Conservation (phyloP, 2,797 vertebrate genomes). For the Falco berigora region DNA sequence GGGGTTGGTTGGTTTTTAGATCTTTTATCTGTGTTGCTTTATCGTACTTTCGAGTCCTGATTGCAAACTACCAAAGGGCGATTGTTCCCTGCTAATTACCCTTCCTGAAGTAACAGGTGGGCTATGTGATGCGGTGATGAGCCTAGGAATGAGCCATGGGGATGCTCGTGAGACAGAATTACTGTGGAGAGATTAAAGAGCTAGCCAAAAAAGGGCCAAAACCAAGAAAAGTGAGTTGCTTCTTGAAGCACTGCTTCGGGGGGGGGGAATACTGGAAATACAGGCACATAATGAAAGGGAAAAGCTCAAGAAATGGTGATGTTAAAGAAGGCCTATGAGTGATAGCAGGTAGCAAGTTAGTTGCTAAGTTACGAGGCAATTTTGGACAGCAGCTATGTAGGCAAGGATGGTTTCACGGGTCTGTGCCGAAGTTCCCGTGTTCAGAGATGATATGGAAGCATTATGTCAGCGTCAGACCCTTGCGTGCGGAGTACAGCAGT, state of each 20-base stretch:
- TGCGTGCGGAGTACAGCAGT: neutral
- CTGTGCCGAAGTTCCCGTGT: neutral
- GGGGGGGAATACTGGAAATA: neutral
- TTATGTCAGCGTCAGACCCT: neutral
- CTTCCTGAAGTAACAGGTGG: neutral
- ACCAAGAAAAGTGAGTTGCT: neutral
- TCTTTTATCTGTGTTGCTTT: neutral
- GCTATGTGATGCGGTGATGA: neutral
- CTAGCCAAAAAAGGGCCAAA: neutral
- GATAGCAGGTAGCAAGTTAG: neutral
- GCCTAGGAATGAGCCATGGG: neutral
- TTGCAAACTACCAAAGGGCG: neutral
- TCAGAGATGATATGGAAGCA: neutral
- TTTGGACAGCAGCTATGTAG: neutral
- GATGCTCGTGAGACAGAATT: neutral
- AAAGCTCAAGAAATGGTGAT: neutral
- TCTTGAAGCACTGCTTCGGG: neutral
- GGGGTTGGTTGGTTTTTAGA: neutral
- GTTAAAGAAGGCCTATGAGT: neutral
- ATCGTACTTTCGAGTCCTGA: neutral
- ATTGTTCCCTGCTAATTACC: neutral
- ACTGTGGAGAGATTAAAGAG: neutral
- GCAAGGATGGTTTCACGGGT: neutral
- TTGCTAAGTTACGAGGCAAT: conserved; percentile 23
- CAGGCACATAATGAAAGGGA: neutral